Base-by-base conservation (phyloP, 1,140 invertebrate genomes). In the Anoplophora glabripennis region DNA sequence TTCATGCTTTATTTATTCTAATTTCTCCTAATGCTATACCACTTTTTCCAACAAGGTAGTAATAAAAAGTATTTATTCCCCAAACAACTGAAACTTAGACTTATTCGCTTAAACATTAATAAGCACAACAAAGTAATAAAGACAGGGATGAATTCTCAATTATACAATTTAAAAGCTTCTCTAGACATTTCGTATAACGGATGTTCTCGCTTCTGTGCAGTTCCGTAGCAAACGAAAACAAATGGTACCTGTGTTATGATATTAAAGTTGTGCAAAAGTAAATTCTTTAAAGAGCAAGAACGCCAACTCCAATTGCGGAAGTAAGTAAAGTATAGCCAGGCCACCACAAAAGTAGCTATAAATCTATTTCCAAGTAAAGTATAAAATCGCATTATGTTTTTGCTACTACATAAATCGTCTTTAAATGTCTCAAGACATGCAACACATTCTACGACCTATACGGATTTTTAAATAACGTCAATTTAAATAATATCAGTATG, bases 301-400 rank as follows among this genome's bases (percentile, higher is more conserved):
- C 21, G 21, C 21, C 21, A 28, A 28, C 3, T 28, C 21, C 21
- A 28, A 28, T 28, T 28, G 21, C 21, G 21, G 21, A 28, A 28
- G 21, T 28, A 28, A 28, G 21, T 28, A 5, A 28, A 28, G 21
- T 28, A 28, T 28, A 53, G 34, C 15, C 35, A 38, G 33, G 10
- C 17, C 51, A 53, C 36, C 51, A 18, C 42, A 18, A 53, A 53
- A 53, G 34, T 53, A 40, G 17, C 17, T 42, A 42, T 53, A 53
- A 53, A 53, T 53, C 49, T 21, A 53, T 42, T 41, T 42, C 37
- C 40, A 42, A 28, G 52, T 34, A 44, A 53, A 53, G 52, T 53
- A 53, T 53, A 53, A 53, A 53, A 53, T 42, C 52, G 52, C 45
- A 53, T 53, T 53, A 53, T 42, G 38, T 14, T 42, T 53, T 53